These are phyloP conservation scores for Magallana ariakensis DNA, from an alignment of 1,140 invertebrate genomes.

Conservation along the genomic window DNA sequence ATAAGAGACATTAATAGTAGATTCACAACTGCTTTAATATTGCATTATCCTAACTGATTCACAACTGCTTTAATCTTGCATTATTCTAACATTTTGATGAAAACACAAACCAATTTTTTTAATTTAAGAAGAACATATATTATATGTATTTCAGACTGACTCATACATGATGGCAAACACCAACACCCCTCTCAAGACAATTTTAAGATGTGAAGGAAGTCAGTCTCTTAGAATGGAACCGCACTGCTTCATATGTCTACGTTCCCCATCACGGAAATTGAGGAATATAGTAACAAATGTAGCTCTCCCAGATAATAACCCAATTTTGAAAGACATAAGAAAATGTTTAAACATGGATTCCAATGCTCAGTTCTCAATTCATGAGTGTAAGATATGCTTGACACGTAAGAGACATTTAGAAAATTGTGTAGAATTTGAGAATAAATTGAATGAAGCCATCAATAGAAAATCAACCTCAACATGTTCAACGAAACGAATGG, in stretches of 20 bases:
- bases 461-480: neutral
- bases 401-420: neutral
- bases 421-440: neutral
- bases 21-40: too few species aligned
- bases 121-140: neutral
- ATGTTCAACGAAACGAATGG: constrained; percentile 15
- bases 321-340: neutral
- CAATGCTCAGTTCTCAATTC: neutral
- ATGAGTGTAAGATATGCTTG: neutral
- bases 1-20: too few species aligned
- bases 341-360: neutral
- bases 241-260: neutral
- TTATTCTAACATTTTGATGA: neutral
- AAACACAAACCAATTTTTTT: neutral
- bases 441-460: neutral
- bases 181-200: constrained; percentile 10
- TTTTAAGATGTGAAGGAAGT: neutral
- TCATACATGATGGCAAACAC: neutral
- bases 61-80: neutral
- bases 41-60: too few species aligned
- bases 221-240: neutral
- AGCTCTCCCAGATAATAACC: neutral
- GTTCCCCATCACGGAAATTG: neutral
- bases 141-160: neutral
- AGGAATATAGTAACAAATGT: constrained; percentile 13